phyloP scores from a whole-genome alignment of 2,888 invertebrate genomes.

The Drosophila paranaensis region DNA sequence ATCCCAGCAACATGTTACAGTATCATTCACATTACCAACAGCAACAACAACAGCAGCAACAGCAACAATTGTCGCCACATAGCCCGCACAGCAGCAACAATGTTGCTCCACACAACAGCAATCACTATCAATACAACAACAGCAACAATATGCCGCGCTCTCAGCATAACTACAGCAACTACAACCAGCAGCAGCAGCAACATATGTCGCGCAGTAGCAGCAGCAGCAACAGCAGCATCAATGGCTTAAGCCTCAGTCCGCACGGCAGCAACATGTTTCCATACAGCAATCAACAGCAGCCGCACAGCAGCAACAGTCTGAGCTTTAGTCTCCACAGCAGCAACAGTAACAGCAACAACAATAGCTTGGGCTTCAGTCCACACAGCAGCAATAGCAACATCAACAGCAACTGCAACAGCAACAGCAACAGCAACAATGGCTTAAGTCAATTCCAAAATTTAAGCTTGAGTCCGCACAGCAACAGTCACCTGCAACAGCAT shows the following conservation, averaged over 20 bases:
- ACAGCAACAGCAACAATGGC: conserved; percentile 6
- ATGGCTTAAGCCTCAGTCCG: conserved; percentile 16
- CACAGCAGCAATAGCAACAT: conserved; percentile 5
- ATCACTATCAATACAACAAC: conserved; percentile 12
- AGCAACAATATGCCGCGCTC: conserved; percentile 18
- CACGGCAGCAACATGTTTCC: conserved; percentile 17
- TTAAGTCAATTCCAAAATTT: conserved; percentile 3
- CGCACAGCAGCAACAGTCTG: conserved; percentile 10
- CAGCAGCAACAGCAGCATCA: conserved; percentile 14
- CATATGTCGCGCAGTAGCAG: conserved; percentile 19
- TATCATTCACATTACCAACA: conserved; percentile 27
- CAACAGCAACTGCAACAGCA: conserved; percentile 9
- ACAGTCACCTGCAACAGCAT: conserved; percentile 14
- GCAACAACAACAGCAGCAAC: conserved; percentile 23
- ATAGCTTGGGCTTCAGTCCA: conserved; percentile 1
- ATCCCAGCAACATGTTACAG: conserved; percentile 29
- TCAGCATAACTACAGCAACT: conserved; percentile 15
- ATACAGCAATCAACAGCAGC: conserved; percentile 14
- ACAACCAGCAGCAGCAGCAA: conserved; percentile 22
- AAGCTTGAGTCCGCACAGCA: conserved; percentile 20
- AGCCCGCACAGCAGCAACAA: conserved; percentile 41
- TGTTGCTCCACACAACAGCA: conserved; percentile 39
- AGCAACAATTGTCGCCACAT: conserved; percentile 29
- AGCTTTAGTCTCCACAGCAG: conserved; percentile 1
- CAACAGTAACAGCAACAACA: conserved; percentile 5